These are phyloP conservation scores for Meta bourneti DNA, from an alignment of 2,888 invertebrate species.

Conservation along the genomic window DNA sequence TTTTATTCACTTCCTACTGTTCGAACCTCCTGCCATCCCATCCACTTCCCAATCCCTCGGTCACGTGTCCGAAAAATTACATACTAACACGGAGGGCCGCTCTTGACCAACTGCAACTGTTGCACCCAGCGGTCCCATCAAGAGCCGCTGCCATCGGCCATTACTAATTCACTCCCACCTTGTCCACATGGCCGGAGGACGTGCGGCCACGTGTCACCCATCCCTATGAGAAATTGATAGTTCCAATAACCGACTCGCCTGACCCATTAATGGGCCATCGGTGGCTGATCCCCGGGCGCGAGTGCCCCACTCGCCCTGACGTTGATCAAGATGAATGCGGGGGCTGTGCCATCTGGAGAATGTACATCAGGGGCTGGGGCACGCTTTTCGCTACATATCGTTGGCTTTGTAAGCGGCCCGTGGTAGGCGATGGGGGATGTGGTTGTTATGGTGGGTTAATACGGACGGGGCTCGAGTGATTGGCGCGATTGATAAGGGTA, in stretches of 20 bases:
- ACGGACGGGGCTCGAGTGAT: conserved; percentile 38
- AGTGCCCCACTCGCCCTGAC: conserved; percentile 57
- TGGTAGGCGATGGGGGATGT: conserved; percentile 5
- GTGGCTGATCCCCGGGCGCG: conserved; percentile 61
- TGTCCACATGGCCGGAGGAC: conserved; percentile 72
- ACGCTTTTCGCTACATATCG: conserved; percentile 68
- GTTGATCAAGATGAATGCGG: conserved; percentile 68
- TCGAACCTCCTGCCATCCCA: not conserved
- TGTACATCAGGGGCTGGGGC: conserved; percentile 43
- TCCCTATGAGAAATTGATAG: conserved; percentile 71
- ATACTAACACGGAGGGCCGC: not conserved
- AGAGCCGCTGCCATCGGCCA: conserved; percentile 43
- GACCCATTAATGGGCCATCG: conserved; percentile 72
- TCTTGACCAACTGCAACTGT: conserved; percentile 68
- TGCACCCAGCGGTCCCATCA: conserved; percentile 74
- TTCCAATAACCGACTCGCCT: conserved; percentile 64
- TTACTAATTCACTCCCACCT: conserved; percentile 71
- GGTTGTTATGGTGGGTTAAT: conserved; percentile 49
- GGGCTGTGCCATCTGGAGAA: conserved; percentile 63
- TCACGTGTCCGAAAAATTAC: conserved; percentile 18
- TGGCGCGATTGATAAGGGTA: conserved; percentile 73
- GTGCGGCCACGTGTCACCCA: conserved; percentile 62
- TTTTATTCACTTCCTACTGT: not conserved
- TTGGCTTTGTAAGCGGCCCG: conserved; percentile 52
- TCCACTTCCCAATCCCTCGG: too few relatives aligned